Percentiles rank a stretch among this genome's conserved stretches.
These are phyloP conservation scores for Electrona antarctica DNA, from an alignment of 2,113 vertebrate species.

Conservation along the genomic window DNA sequence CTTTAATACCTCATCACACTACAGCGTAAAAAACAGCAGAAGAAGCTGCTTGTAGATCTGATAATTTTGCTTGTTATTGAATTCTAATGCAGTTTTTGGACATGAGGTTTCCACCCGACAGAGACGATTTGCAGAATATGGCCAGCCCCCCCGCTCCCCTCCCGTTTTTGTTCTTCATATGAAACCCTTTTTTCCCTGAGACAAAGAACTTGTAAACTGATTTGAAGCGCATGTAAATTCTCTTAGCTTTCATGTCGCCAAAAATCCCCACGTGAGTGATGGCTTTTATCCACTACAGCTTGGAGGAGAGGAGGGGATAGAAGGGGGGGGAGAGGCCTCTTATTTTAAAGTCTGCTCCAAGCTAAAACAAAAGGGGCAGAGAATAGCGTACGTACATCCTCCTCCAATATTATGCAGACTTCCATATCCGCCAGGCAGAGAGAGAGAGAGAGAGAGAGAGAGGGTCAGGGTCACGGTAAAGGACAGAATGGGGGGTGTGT, in stretches of 20 bases:
- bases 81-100: too few species aligned
- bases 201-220: conserved; percentile 60
- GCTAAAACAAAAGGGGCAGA: conserved; percentile 27
- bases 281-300: conserved; percentile 45
- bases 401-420: conserved; percentile 56
- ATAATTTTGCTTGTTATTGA: too few species aligned
- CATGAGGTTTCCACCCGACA: too few species aligned
- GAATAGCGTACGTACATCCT: conserved; percentile 36
- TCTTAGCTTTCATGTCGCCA: conserved; percentile 47
- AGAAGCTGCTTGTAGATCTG: too few species aligned
- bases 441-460: conserved; percentile 21
- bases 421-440: conserved; percentile 57
- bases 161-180: conserved; percentile 20
- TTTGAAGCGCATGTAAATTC: conserved; percentile 53
- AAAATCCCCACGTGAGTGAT: conserved; percentile 56
- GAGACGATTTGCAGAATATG: conserved; percentile 47
- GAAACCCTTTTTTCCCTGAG: conserved; percentile 34
- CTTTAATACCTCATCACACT: too few species aligned
- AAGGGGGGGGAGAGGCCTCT: conserved; percentile 27
- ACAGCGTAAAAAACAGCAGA: too few species aligned
- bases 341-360: conserved; percentile 45
- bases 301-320: conserved; percentile 4
- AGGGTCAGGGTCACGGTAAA: conserved; percentile 36
- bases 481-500: conserved; percentile 42
- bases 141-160: background rate